These are phyloP conservation scores for Polymixis flavicincta DNA, from an alignment of 2,888 invertebrate species.

Conservation along the genomic window DNA sequence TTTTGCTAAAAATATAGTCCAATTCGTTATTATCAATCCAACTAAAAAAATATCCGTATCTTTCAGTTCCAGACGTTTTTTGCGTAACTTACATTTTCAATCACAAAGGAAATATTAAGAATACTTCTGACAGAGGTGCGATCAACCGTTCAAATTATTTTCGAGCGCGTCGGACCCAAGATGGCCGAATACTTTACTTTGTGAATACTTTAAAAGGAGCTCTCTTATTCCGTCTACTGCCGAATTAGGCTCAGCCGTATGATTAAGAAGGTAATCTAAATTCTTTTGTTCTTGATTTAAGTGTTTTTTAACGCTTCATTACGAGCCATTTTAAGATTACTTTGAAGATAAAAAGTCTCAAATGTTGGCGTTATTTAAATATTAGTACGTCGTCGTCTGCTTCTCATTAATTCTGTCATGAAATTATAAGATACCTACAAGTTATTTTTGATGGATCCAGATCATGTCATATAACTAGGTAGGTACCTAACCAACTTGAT, in stretches of 20 bases:
- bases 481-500: not conserved
- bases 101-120: conserved; percentile 46
- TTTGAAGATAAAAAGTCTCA: not conserved
- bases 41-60: not conserved
- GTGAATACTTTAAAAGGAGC: conserved; percentile 38
- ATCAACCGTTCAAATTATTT: conserved; percentile 60
- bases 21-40: not conserved
- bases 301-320: conserved; percentile 7
- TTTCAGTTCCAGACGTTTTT: not conserved
- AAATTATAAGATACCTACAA: not conserved
- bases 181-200: conserved; percentile 36
- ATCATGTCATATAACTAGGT: not conserved
- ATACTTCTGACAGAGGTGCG: conserved; percentile 33
- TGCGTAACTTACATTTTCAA: conserved; percentile 34
- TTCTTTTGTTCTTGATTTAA: conserved; percentile 28
- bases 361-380: conserved; percentile 1
- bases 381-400: not conserved
- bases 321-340: not conserved
- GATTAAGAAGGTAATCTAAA: conserved; percentile 24
- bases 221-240: conserved; percentile 18
- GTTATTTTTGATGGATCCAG: not conserved
- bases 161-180: conserved; percentile 32
- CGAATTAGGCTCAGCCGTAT: conserved; percentile 24
- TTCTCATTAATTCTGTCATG: not conserved
- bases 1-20: not conserved